phyloP scores from a whole-genome alignment of 2,888 invertebrate genomes.

The Oscheius sp. region DNA sequence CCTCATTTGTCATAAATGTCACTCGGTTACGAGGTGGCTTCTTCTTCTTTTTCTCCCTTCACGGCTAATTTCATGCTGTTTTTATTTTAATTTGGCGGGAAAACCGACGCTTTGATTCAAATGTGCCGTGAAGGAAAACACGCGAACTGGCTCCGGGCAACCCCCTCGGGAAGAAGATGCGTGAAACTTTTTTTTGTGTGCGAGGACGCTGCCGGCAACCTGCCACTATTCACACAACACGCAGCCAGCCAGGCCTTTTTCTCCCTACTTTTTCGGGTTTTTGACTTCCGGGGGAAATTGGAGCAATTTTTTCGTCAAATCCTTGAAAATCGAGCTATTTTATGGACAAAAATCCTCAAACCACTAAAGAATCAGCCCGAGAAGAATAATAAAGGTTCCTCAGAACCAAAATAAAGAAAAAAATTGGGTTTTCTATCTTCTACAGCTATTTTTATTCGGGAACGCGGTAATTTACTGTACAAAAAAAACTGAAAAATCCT shows the following conservation, averaged over 20 bases:
- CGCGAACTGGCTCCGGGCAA: conserved; percentile 13
- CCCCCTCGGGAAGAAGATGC: background rate
- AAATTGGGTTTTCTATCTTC: too few relatives aligned
- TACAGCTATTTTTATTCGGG: too few relatives aligned
- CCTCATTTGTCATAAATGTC: conserved; percentile 35
- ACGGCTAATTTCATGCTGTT: background rate
- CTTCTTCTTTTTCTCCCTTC: background rate
- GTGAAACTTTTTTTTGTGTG: too few relatives aligned
- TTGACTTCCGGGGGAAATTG: background rate
- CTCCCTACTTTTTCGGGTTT: background rate
- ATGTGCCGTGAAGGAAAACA: background rate
- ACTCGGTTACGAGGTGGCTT: background rate
- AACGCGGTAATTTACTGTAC: too few relatives aligned
- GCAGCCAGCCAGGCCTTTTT: background rate
- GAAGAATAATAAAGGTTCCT: too few relatives aligned
- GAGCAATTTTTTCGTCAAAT: background rate
- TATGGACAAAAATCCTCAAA: too few relatives aligned
- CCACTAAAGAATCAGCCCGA: too few relatives aligned
- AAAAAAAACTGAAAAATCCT: too few relatives aligned
- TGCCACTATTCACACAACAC: conserved; percentile 1
- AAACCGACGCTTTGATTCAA: background rate
- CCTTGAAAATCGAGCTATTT: too few relatives aligned
- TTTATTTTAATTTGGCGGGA: background rate
- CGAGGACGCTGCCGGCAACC: background rate
- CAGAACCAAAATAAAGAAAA: too few relatives aligned